Evolutionary conservation across 2,797 vertebrate species (phyloP), one percentile per base, ranked within the genome.

Genomic region (Sebastes matsubarae): DNA sequence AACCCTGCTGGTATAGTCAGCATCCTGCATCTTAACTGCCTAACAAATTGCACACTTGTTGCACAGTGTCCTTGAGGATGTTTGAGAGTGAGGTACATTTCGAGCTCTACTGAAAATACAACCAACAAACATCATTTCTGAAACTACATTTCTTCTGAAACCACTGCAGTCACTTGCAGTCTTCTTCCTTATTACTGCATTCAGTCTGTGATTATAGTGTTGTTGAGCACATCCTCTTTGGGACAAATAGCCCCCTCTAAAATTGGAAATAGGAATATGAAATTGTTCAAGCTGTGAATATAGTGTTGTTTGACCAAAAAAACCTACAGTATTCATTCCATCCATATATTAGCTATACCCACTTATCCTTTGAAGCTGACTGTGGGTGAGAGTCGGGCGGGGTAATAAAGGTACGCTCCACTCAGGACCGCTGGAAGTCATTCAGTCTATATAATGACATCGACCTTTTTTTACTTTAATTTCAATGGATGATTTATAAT

Each of bases 21-120:
- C 52, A 55, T 66, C 14, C 64, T 66, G 63, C 63, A 70, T 68
- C 73, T 52, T 46, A 50, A 65, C 75, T 58, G 68, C n/a, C 27
- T 25, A 52, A 71, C 58, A 83, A 73, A 78, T 71, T 55, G 65
- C 32, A 54, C 42, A 75, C 32, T 63, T 76, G 42, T 64, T 80
- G 67, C 57, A 71, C 38, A 27, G 34, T 67, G 22, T 50, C 32
- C 38, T 68, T 36, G 27, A 34, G 29, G 2, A 27, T 20, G 6
- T 81, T 80, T 69, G 34, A 46, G 42, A 68, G 3, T 72, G 38
- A 29, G 55, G 20, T 5, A 8, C 12, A 74, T 79, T 77, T 79
- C 2, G 24, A 69, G 60, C 50, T 74, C 24, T 16, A 20, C 10
- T 34, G 18, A 69, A 73, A 68, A 57, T 34, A 50, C 59, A 61